These are phyloP conservation scores for Podarcis lilfordi DNA, from an alignment of 2,797 vertebrate species.

Conservation along the genomic window DNA sequence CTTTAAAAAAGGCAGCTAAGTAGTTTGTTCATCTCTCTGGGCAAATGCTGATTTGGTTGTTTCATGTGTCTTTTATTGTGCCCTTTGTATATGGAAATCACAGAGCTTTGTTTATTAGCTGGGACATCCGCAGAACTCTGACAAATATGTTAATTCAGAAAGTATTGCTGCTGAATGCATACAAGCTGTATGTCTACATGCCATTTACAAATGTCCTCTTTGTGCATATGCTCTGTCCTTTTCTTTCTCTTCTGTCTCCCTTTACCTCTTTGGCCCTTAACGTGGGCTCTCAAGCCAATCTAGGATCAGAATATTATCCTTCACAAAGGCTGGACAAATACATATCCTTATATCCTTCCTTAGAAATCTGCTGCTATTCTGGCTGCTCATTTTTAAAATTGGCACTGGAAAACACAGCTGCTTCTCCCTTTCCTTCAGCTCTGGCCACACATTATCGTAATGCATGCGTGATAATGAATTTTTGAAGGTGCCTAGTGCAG, in stretches of 20 bases:
- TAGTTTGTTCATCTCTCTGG: slow-evolving; percentile 14
- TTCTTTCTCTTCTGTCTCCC: background rate
- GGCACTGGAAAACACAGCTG: background rate
- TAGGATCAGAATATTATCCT: background rate
- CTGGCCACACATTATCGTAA: background rate
- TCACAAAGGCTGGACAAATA: background rate
- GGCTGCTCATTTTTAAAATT: background rate
- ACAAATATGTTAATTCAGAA: slow-evolving; percentile 15
- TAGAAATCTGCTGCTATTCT: background rate
- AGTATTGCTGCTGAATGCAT: background rate
- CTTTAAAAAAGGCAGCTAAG: background rate
- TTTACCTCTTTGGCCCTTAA: background rate
- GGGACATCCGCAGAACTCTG: background rate
- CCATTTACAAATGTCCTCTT: background rate
- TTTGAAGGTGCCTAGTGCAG: background rate
- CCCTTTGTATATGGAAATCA: slow-evolving; percentile 12
- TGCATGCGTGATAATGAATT: background rate
- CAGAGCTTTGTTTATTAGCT: background rate
- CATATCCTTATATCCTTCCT: background rate
- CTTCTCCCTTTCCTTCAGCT: background rate
- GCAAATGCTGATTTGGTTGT: background rate
- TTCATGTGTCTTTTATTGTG: slow-evolving; percentile 11
- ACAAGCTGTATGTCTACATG: background rate
- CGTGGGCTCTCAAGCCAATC: background rate
- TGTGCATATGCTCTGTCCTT: background rate